These are phyloP conservation scores for Perca fluviatilis DNA, from an alignment of 2,113 vertebrate species.

Conservation along the genomic window DNA sequence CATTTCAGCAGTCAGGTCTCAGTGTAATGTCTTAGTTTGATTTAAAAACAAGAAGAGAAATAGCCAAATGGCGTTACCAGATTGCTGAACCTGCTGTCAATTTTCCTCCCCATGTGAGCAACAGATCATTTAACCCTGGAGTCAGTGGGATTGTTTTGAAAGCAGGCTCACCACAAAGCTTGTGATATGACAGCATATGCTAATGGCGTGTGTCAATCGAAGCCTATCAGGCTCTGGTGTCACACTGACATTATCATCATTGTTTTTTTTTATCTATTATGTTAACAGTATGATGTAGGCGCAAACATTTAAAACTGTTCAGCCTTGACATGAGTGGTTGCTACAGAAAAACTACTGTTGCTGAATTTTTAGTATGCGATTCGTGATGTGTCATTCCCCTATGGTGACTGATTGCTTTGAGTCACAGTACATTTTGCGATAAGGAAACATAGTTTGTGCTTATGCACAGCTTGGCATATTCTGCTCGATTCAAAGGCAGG, in stretches of 20 bases:
- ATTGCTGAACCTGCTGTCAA: not conserved
- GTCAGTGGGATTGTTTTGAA: constrained; percentile 54
- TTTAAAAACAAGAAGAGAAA: constrained; percentile 8
- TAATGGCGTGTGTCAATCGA: constrained; percentile 49
- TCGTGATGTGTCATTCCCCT: not conserved
- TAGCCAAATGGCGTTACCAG: not conserved
- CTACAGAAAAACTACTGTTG: not conserved
- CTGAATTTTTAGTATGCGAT: not conserved
- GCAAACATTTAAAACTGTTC: not conserved
- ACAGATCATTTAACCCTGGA: constrained; percentile 35
- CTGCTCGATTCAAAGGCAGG: not conserved
- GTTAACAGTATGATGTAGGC: not conserved
- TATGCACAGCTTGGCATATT: not conserved
- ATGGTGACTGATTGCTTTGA: constrained; percentile 14
- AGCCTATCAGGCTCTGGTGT: constrained; percentile 20
- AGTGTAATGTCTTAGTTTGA: not conserved
- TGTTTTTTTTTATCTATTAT: constrained; percentile 1
- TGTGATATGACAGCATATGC: constrained; percentile 47
- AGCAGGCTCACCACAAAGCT: constrained; percentile 30
- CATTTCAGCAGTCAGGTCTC: constrained; percentile 12
- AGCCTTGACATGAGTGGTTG: constrained; percentile 5
- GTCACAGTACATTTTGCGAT: not conserved
- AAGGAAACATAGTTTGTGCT: not conserved
- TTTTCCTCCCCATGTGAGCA: constrained; percentile 1
- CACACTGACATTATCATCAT: constrained; percentile 1